Percentiles rank a stretch among this genome's conserved stretches.
Conservation (phyloP, 2,113 vertebrate species). For the Phaethornis superciliosus region DNA sequence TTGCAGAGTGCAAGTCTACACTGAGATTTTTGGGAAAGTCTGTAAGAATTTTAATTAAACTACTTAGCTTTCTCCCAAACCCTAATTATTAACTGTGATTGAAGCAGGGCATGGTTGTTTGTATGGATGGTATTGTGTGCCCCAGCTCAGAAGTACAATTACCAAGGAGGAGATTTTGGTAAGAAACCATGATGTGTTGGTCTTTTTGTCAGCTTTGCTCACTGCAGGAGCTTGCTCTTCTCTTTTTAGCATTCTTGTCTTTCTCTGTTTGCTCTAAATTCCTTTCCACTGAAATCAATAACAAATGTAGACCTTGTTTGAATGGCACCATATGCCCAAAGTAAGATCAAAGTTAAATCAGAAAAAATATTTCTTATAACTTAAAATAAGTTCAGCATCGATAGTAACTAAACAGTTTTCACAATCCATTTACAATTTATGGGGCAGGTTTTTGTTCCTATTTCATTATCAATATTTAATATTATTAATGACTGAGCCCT, state of each 20-base stretch:
- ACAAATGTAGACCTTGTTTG: background rate
- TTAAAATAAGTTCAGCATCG: background rate
- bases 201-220: slow-evolving; percentile 16
- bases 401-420: background rate
- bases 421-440: background rate
- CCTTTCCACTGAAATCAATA: background rate
- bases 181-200: background rate
- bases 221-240: background rate
- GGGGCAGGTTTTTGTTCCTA: background rate
- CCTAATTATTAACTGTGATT: background rate
- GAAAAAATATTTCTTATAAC: background rate
- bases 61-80: background rate
- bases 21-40: background rate
- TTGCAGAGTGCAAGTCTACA: background rate
- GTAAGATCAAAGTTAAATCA: background rate
- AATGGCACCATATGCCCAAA: background rate
- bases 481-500: background rate
- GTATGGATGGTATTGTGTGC: background rate
- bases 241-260: background rate
- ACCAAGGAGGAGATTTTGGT: background rate
- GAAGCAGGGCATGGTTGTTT: background rate
- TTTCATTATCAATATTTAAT: background rate
- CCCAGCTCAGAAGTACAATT: background rate
- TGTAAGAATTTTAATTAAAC: background rate
- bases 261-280: background rate